Evolutionary conservation across 2,113 vertebrate genomes (phyloP).

Genomic region (Eptesicus fuscus): DNA sequence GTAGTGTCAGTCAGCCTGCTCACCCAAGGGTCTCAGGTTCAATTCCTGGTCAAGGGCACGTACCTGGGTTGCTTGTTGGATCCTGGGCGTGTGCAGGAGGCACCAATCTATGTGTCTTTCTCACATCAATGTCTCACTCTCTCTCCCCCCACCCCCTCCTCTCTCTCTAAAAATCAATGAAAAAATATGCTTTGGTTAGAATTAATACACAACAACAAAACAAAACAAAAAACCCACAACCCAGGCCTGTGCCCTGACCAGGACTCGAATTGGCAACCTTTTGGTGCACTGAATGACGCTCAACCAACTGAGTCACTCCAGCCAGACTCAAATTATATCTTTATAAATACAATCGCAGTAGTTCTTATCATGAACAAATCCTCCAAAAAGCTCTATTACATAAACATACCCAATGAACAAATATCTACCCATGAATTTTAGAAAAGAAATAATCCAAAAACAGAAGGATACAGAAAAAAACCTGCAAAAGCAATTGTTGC

Average conservation of each 20-base stretch:
- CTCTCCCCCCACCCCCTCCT: too few species aligned
- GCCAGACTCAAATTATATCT: background rate
- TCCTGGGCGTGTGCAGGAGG: too few species aligned
- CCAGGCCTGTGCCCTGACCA: background rate
- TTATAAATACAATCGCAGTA: background rate
- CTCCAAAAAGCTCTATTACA: background rate
- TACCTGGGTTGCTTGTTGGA: too few species aligned
- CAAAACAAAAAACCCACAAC: background rate
- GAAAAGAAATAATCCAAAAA: conserved; percentile 15
- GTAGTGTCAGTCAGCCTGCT: too few species aligned
- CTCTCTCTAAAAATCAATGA: too few species aligned
- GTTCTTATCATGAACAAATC: background rate
- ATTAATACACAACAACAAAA: too few species aligned
- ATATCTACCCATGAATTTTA: background rate
- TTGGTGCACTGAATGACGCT: background rate
- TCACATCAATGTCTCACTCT: too few species aligned
- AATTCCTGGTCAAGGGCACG: too few species aligned
- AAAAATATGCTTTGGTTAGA: too few species aligned
- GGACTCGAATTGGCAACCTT: background rate
- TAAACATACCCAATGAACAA: background rate
- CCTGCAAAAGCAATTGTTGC: background rate
- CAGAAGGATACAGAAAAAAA: background rate
- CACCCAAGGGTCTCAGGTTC: too few species aligned
- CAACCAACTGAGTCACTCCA: background rate
- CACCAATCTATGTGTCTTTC: too few species aligned